Evolutionary conservation across 2,888 invertebrate species (phyloP).

Genomic region (Andrena hattorfiana): DNA sequence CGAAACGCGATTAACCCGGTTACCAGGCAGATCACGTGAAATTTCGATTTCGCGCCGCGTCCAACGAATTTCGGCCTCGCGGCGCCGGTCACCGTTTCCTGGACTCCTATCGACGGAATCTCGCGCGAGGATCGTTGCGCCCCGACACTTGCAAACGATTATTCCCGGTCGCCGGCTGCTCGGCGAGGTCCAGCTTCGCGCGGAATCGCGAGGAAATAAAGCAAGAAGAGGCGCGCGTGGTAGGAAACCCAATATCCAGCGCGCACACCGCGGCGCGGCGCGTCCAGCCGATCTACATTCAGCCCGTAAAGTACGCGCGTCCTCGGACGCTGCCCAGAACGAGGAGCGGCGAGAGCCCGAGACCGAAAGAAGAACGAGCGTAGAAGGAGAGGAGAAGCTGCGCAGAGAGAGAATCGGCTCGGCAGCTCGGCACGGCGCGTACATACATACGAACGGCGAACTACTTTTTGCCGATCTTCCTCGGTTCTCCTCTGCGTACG

Average conservation of each 20-base stretch:
- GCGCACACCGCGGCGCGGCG: conserved; percentile 18
- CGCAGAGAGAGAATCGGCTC: conserved; percentile 62
- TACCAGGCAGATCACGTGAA: conserved; percentile 7
- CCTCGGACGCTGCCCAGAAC: conserved; percentile 26
- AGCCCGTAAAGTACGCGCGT: conserved; percentile 42
- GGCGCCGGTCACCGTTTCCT: neutral
- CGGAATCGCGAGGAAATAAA: conserved; percentile 36
- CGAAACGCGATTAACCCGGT: conserved; percentile 51
- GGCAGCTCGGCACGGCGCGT: conserved; percentile 11
- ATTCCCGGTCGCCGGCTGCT: neutral
- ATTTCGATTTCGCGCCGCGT: conserved; percentile 19
- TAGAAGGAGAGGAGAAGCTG: conserved; percentile 28
- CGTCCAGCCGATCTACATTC: conserved; percentile 52
- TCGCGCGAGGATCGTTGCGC: neutral
- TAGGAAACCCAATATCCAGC: conserved; percentile 55
- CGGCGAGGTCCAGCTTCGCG: conserved; percentile 21
- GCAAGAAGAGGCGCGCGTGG: conserved; percentile 29
- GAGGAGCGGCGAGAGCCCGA: conserved; percentile 27
- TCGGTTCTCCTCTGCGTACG: conserved; percentile 61
- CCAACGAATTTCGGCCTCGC: neutral
- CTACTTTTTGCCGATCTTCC: conserved; percentile 82
- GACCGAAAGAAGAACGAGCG: conserved; percentile 29
- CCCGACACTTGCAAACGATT: neutral
- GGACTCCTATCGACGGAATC: neutral
- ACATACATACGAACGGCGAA: conserved; percentile 75